A percentile compares a stretch with the other conserved stretches of the same genome.
These are phyloP conservation scores for Chydorus sphaericus DNA, from an alignment of 2,888 invertebrate genomes.

Conservation along the genomic window DNA sequence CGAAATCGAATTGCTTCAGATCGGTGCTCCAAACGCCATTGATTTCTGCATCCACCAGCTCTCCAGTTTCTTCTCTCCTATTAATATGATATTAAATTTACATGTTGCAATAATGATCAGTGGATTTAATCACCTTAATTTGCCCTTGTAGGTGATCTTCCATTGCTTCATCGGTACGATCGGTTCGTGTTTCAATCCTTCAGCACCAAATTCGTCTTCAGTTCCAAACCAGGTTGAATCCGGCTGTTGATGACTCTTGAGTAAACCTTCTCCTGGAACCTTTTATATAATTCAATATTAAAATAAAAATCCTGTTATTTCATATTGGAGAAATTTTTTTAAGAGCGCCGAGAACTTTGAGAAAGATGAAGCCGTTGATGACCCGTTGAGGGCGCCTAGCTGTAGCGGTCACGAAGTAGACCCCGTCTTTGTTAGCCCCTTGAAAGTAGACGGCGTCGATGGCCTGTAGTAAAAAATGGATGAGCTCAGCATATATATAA, in stretches of 20 bases:
- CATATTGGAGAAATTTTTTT: too few species aligned
- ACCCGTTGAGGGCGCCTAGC: conserved; percentile 40
- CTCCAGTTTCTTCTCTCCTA: conserved; percentile 10
- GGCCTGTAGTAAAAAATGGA: conserved; percentile 33
- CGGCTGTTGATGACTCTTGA: conserved; percentile 51
- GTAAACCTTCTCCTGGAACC: conserved; percentile 49
- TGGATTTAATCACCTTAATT: conserved; percentile 39
- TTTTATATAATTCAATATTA: conserved; percentile 26
- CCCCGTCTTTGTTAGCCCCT: conserved; percentile 42
- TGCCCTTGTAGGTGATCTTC: conserved; percentile 51
- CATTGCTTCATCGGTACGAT: conserved; percentile 58
- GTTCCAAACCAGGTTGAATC: conserved; percentile 50
- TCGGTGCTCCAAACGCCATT: conserved; percentile 5
- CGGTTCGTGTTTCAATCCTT: conserved; percentile 49
- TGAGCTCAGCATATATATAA: conserved; percentile 7
- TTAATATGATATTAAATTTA: background rate
- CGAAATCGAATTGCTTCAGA: conserved; percentile 45
- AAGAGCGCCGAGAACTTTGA: conserved; percentile 32
- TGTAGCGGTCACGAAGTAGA: conserved; percentile 42
- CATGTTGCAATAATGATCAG: background rate
- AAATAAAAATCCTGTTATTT: too few species aligned
- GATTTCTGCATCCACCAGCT: conserved; percentile 8
- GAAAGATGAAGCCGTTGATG: conserved; percentile 44
- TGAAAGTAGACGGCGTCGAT: conserved; percentile 52
- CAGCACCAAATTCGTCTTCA: conserved; percentile 44